Base-by-base conservation (phyloP, 1,140 invertebrate genomes). In the Linepithema humile region DNA sequence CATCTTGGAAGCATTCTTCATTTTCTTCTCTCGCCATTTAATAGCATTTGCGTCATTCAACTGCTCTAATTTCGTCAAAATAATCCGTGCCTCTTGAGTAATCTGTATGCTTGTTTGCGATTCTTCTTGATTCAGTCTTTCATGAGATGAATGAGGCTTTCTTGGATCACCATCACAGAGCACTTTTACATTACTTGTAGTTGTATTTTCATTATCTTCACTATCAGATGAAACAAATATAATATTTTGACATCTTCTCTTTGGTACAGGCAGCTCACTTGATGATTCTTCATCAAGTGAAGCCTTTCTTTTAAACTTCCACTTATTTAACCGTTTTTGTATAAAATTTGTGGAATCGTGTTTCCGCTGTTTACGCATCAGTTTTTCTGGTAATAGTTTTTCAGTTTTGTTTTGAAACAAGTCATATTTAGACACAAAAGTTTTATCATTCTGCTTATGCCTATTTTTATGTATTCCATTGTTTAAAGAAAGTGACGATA, bases 41-140 rank as follows among this genome's bases (percentile, higher is more conserved):
- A 43, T 23, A 2, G 48, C 48, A 57, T 69, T 5, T 0, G n/a
- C 17, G 7, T 80, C 48, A 20, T 55, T 2, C 45, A 69, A 32
- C 7, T 80, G 17, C 55, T 80, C 60, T 7, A 80, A 32, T 80
- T 12, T 80, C 4, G 23, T 57, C 57, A 80, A 57, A 55, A 3
- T 23, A 40, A 80, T 6, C 7, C 1, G 23, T 9, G 1, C 7
- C 12, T 26, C 15, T 7, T 7, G n/a, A 50, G 2, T 40, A 38
- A 73, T 10, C 35, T 32, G 40, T 38, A 55, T 32, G 23, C 32
- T 7, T 7, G 4, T 20, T 67, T 7, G 38, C 17, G 26, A 32
- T 48, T 40, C 3, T 15, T 43, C 7, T 70, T 20, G 23, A 17
- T 32, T 2, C n/a, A 29, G 12, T 6, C 3, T 38, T 38, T 80